Evolutionary conservation across 2,113 vertebrate genomes (phyloP), one percentile per base, ranked within the genome.

Genomic region (Amphilophus citrinellus): DNA sequence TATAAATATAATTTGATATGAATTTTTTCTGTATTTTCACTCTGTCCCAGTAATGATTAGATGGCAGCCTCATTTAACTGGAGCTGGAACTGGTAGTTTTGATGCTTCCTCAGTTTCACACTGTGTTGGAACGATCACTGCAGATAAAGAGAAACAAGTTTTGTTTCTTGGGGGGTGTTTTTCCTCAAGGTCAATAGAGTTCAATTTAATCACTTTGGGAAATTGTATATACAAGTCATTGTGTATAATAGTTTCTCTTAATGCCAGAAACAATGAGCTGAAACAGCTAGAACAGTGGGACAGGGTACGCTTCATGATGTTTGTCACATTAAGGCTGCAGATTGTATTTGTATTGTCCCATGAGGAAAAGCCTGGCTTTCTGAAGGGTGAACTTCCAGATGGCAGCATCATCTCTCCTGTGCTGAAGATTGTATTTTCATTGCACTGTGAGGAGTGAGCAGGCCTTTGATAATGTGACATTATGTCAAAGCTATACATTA

Each of bases 401-500:
- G 3, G 20, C 50, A 57, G 24, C 20, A 15, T 83, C 24, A 77
- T 76, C 32, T 87, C 65, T 56, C 3, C 1, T 1, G 6, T 22
- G 20, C 24, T 76, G 76, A 37, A 59, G 53, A 66, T 35, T 15
- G 7, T 17, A 62, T 82, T 82, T 47, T 84, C 18, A 62, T 76
- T 76, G 1, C 8, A 44, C 65, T 35, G 7, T 20, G n/a, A 77
- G 24, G 44, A 18, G 30, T 59, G 60, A 78, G 80, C 66, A 10
- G 32, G 44, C 47, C 30, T 39, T 42, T 7, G 59, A 83, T 83
- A 47, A 4, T 3, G 18, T 37, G 59, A 56, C 47, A 75, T 75
- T 66, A 82, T 77, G 61, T 77, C 18, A 17, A 27, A 47, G 80
- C 37, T 27, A 42, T 75, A 59, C 82, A 37, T 77, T 84, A 78